These are phyloP conservation scores for Cladorhizidae sp. DNA, from an alignment of 37 sponge, comb jelly and placozoan species.

Conservation along the genomic window DNA sequence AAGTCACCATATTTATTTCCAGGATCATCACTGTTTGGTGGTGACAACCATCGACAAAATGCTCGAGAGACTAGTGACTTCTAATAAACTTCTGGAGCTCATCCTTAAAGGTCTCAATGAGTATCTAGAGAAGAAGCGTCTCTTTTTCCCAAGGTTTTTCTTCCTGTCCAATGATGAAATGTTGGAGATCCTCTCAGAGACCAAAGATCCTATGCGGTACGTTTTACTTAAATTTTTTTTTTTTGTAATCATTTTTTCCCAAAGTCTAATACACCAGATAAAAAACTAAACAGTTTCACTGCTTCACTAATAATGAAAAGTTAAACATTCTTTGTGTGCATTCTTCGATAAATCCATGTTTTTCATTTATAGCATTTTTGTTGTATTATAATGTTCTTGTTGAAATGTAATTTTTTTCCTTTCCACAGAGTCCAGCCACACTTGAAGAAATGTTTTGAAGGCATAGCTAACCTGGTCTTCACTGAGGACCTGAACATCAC, in stretches of 20 bases:
- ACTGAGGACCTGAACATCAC: constrained; percentile 98
- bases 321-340: neutral
- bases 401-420: neutral
- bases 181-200: constrained; percentile 99
- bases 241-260: too few species aligned
- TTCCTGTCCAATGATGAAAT: constrained; percentile 99
- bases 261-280: too few species aligned
- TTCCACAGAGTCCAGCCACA: constrained; percentile 94
- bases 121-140: constrained; percentile 98
- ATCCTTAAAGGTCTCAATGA: constrained; percentile 99
- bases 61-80: constrained; percentile 91
- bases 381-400: too few species aligned
- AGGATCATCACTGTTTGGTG: constrained; percentile 92
- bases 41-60: constrained; percentile 95
- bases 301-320: neutral
- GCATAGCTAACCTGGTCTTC: constrained; percentile 93
- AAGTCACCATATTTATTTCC: too few species aligned
- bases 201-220: constrained; percentile 97
- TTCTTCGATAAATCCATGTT: neutral
- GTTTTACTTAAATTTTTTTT: too few species aligned
- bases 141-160: constrained; percentile 99
- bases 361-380: too few species aligned
- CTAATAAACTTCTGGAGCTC: constrained; percentile 95
- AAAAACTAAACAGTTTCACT: too few species aligned
- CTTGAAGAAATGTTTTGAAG: constrained; percentile 99